Base-by-base conservation (phyloP, 2,113 vertebrate species). In the Cochlearius cochlearius region DNA sequence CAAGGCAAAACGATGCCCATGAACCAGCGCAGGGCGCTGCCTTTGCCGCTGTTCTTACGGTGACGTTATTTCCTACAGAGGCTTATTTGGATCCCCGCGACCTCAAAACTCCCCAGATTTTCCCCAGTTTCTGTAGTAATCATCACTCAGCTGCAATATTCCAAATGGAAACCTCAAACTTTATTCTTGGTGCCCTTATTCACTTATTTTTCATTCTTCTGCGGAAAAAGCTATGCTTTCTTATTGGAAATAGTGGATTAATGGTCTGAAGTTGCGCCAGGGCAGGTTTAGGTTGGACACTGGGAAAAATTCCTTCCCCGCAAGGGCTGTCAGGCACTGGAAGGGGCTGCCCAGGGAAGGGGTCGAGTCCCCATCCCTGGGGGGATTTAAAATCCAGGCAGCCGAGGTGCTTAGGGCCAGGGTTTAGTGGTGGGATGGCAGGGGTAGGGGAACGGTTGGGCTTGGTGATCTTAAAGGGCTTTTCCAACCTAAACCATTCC, bases 11-110 rank as follows among this genome's bases (percentile, higher is more conserved):
- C 2, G 6, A 20, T 29, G 6, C 27, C n/a, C n/a, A 7, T 1
- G 3, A n/a, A 2, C 8, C n/a, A 36, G 23, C 0, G 0, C n/a
- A 66, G 27, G 41, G 34, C 17, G 20, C 34, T 30, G 43, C 22
- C 45, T 73, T 39, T 81, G 34, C 17, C 3, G 6, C 25, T 73
- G 17, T 60, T 66, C 50, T 79, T 17, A 8, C 2, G 1, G 32
- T 22, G 38, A 43, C 16, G 2, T 60, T 27, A 34, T 41, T 90
- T 52, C 53, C 55, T 62, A 12, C 2, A 3, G 60, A 91, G 73
- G 30, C 15, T 87, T 41, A 27, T 62, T 94, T 38, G 38, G 17
- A 43, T 52, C 34, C 36, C 69, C n/a, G 38, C 6, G 47, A 53
- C 22, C 38, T 76, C 80, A 45, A 18, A 80, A 47, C 20, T 79